Conservation (phyloP, 2,888 invertebrate species). For the Ctenicera cuprea region DNA sequence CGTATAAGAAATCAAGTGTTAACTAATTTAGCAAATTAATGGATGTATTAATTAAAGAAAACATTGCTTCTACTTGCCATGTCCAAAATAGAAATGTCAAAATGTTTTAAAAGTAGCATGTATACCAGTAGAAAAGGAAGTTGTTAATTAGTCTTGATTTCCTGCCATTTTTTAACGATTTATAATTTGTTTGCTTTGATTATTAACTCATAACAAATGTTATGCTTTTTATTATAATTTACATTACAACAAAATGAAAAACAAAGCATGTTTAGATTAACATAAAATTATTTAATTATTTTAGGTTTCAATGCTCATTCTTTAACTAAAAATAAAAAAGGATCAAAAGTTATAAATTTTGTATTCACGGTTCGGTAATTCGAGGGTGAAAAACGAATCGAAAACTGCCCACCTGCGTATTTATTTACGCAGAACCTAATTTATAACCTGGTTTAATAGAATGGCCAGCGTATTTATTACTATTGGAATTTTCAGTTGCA, state of each 20-base stretch:
- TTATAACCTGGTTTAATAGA: conserved; percentile 31
- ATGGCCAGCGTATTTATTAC: conserved; percentile 26
- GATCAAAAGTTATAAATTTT: neutral
- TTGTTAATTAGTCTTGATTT: conserved; percentile 6
- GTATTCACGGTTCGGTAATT: conserved; percentile 4
- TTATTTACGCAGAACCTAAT: conserved; percentile 19
- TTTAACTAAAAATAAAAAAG: neutral
- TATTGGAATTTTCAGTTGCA: conserved; percentile 24
- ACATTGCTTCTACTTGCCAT: neutral
- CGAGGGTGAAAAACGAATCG: conserved; percentile 13
- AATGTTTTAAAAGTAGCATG: conserved; percentile 6
- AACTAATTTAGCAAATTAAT: conserved; percentile 8
- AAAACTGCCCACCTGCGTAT: neutral
- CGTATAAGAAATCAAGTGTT: neutral
- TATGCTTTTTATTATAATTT: no score
- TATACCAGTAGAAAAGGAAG: conserved; percentile 2
- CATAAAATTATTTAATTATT: no score
- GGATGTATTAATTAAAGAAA: conserved; percentile 1
- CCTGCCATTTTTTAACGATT: neutral
- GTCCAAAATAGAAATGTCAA: neutral
- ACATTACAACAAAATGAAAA: no score
- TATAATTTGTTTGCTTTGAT: neutral
- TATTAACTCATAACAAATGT: no score
- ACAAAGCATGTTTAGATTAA: no score
- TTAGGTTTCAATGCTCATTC: no score